Conservation (phyloP, 2,888 invertebrate genomes). For the Caenorhabditis sp. region DNA sequence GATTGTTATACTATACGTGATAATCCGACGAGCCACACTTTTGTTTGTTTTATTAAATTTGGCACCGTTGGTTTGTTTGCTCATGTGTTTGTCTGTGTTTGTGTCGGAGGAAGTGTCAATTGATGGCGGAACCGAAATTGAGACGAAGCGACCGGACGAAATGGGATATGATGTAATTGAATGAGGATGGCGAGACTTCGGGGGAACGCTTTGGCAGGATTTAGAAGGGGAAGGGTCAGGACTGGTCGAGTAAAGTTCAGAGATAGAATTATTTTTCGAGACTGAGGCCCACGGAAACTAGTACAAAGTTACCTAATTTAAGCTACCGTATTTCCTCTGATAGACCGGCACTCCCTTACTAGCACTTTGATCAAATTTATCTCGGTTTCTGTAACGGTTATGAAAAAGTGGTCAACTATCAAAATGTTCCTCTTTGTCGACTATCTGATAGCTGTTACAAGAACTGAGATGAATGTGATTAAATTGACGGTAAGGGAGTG, state of each 20-base stretch:
- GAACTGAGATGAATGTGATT: no score
- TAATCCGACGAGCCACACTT: constrained; percentile 13
- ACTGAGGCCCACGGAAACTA: no score
- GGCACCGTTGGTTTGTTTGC: constrained; percentile 46
- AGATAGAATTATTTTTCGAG: not conserved
- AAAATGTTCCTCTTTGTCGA: no score
- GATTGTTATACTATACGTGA: constrained; percentile 22
- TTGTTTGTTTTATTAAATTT: constrained; percentile 28
- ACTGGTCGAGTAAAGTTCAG: constrained; percentile 19
- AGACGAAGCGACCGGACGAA: constrained; percentile 25
- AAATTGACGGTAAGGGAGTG: no score
- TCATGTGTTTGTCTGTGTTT: constrained; percentile 38
- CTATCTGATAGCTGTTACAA: no score
- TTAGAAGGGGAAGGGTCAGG: constrained; percentile 3
- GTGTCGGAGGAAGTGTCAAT: constrained; percentile 41
- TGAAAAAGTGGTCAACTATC: no score
- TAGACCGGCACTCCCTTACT: no score
- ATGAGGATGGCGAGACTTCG: constrained; percentile 31
- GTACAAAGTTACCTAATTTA: no score
- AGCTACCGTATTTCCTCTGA: no score
- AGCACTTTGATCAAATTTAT: no score
- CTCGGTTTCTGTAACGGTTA: no score
- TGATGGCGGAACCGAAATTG: constrained; percentile 49
- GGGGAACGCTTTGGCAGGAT: constrained; percentile 29
- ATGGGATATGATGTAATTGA: constrained; percentile 55